Percentiles rank a stretch among this genome's conserved stretches.
phyloP scores from a whole-genome alignment of 2,888 invertebrate species.

The Troides helena region DNA sequence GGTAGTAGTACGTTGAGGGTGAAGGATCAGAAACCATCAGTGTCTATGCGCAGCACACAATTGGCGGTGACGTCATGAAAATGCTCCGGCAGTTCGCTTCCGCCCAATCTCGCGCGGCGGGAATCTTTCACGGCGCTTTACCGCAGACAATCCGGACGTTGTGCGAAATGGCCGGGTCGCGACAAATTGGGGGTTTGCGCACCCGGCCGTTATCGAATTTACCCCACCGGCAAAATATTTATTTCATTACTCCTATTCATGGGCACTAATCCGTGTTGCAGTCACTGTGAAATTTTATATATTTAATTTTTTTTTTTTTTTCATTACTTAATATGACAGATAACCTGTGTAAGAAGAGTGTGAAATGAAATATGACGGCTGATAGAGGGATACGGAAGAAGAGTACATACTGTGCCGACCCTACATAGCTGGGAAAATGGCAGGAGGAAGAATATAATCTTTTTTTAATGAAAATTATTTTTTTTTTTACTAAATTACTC shows the following conservation, averaged over 20 bases:
- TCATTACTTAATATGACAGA: too few species aligned
- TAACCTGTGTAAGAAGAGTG: too few species aligned
- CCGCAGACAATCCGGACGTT: conserved; percentile 65
- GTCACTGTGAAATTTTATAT: conserved; percentile 32
- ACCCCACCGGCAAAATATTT: conserved; percentile 79
- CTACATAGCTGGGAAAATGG: too few species aligned
- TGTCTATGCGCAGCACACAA: neutral
- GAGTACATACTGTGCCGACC: too few species aligned
- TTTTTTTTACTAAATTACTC: too few species aligned
- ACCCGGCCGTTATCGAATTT: conserved; percentile 68
- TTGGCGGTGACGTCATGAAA: conserved; percentile 31
- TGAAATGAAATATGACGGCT: too few species aligned
- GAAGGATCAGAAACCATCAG: neutral
- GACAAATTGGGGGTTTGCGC: conserved; percentile 69
- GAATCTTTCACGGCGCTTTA: conserved; percentile 62
- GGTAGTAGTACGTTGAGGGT: too few species aligned
- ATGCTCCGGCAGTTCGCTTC: conserved; percentile 60
- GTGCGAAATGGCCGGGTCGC: conserved; percentile 66
- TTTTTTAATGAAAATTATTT: too few species aligned
- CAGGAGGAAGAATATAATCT: too few species aligned
- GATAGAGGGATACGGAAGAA: too few species aligned
- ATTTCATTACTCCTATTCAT: conserved; percentile 81
- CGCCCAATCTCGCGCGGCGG: conserved; percentile 63
- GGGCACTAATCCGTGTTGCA: conserved; percentile 70
- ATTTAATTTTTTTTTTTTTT: too few species aligned